Evolutionary conservation across 1,140 invertebrate species (phyloP), one percentile per base, ranked within the genome.

Genomic region (Drosophila auraria): DNA sequence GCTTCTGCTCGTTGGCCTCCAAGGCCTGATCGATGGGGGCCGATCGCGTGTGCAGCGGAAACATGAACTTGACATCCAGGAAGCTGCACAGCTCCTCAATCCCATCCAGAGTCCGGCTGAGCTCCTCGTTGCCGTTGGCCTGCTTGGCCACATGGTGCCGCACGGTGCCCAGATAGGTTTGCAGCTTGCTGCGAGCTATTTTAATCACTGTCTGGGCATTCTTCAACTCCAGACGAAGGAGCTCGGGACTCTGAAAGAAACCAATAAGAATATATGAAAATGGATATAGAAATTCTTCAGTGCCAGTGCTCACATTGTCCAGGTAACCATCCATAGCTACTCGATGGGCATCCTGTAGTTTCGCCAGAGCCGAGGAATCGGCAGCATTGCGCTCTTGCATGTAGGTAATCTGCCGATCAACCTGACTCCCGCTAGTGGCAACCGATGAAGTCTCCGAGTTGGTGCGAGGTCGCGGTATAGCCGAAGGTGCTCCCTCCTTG

Each of bases 41-140:
- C 0, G 74, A 70, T 2, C 75, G 58, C 1, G 78, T 27, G 64
- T 92, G 83, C 15, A 87, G 51, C 1, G 92, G 89, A 49, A 87
- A 80, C 47, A 91, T 75, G 17, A 89, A 81, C 68, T 93, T 91
- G 0, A 91, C 69, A 63, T 93, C 87, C 15, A 93, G 70, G 47
- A 93, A 87, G 44, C 81, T 82, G 59, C 92, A 92, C 40, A 94
- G 80, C 73, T 94, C 93, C 57, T 93, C 92, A 14, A 94, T 93
- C 11, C 93, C 93, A 68, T 93, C 93, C 5, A 94, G 60, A 0
- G 93, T 91, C 17, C 92, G 90, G 15, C 74, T 78, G 0, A 93
- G 76, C 63, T 93, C 92, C 44, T 92, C 78, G 33, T 83, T 81
- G 25, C 62, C 71, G 17, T 78, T 79, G 25, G 66, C 59, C 15